phyloP scores from a whole-genome alignment of 1,140 invertebrate species.

The Aphelinus atriplicis region DNA sequence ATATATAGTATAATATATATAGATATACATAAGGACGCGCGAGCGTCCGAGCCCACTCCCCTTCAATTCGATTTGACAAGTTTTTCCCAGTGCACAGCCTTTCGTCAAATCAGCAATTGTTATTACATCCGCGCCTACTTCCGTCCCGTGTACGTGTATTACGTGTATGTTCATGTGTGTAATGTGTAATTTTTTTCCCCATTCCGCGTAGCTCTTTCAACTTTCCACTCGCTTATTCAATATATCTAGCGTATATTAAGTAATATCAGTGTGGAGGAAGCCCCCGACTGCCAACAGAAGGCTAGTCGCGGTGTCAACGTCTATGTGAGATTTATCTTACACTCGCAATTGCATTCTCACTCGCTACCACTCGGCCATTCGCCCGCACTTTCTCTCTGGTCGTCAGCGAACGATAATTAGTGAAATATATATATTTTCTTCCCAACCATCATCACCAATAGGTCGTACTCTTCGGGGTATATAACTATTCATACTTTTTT shows the following conservation, averaged over 20 bases:
- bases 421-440: no score
- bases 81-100: slow-evolving; percentile 37
- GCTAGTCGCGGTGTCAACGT: slow-evolving; percentile 47
- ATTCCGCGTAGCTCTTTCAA: slow-evolving; percentile 34
- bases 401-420: slow-evolving; percentile 27
- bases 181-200: slow-evolving; percentile 13
- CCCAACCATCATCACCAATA: no score
- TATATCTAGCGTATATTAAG: slow-evolving; percentile 26
- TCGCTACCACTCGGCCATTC: slow-evolving; percentile 13
- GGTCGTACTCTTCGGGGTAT: no score
- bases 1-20: background rate
- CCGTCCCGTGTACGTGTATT: slow-evolving; percentile 34
- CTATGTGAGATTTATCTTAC: slow-evolving; percentile 30
- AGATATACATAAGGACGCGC: slow-evolving; percentile 6
- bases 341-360: background rate
- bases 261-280: slow-evolving; percentile 47
- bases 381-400: slow-evolving; percentile 3
- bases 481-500: background rate
- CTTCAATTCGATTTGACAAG: slow-evolving; percentile 39
- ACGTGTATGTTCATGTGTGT: slow-evolving; percentile 27
- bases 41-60: background rate
- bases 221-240: slow-evolving; percentile 45
- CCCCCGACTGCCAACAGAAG: slow-evolving; percentile 46
- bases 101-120: slow-evolving; percentile 23
- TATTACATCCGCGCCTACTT: slow-evolving; percentile 23